Conservation (phyloP, 2,113 vertebrate species). For the Boulengeromyrus knoepffleri region DNA sequence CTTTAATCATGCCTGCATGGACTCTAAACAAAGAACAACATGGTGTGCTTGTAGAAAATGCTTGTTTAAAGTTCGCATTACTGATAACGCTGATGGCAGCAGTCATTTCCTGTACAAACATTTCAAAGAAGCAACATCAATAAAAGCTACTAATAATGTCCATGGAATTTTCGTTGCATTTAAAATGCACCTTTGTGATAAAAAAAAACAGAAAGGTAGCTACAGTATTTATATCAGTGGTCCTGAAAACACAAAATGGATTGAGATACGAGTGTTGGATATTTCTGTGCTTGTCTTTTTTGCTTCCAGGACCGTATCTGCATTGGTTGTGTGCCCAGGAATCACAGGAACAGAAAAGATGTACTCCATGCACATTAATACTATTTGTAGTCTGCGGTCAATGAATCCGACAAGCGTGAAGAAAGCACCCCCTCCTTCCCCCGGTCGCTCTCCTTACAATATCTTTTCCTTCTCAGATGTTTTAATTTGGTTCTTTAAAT, state of each 20-base stretch:
- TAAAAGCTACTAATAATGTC: background rate
- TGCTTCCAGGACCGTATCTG: background rate
- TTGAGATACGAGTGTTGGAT: background rate
- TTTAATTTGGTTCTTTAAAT: constrained; percentile 14
- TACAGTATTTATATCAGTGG: background rate
- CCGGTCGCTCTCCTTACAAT: background rate
- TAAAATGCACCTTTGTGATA: background rate
- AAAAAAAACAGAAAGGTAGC: background rate
- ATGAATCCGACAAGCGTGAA: constrained; percentile 18
- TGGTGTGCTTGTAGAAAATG: background rate
- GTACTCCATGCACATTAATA: background rate
- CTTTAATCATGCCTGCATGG: background rate
- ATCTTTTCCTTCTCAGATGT: background rate
- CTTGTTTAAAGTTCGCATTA: background rate
- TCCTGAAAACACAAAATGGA: background rate
- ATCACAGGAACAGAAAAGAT: constrained; percentile 9
- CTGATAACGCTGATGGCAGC: background rate
- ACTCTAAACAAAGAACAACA: background rate
- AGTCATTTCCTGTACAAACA: background rate
- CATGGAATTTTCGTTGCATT: background rate
- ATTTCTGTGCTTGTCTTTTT: background rate
- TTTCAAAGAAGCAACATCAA: background rate
- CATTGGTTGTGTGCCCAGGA: constrained; percentile 3
- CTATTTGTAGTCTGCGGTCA: constrained; percentile 23
- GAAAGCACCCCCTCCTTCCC: background rate